A percentile compares a stretch with the other conserved stretches of the same genome.
These are phyloP conservation scores for Scaptomyza montana DNA, from an alignment of 1,140 invertebrate species.

Conservation along the genomic window DNA sequence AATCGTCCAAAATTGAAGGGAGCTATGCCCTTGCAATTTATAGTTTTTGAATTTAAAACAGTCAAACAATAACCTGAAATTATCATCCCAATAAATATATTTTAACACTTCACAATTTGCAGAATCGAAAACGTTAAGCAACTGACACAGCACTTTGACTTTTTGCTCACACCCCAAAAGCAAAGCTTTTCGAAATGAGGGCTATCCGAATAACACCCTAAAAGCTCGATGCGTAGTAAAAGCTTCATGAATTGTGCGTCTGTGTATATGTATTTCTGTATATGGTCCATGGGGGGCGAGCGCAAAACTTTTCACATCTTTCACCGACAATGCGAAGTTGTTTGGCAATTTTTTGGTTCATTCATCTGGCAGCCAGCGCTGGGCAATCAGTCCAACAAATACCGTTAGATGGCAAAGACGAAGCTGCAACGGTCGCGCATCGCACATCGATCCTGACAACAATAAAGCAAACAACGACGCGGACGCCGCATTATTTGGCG, in stretches of 20 bases:
- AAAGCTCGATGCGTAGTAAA: slow-evolving; percentile 53
- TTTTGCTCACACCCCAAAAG: background rate
- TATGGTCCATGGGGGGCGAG: slow-evolving; percentile 50
- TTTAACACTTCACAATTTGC: no score
- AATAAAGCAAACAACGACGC: slow-evolving; percentile 35
- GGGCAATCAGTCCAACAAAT: slow-evolving; percentile 60
- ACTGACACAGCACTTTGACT: slow-evolving; percentile 29
- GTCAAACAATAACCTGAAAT: no score
- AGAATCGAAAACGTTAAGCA: background rate
- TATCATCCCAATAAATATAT: no score
- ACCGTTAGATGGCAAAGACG: slow-evolving; percentile 64
- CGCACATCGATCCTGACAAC: slow-evolving; percentile 23
- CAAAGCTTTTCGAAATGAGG: slow-evolving; percentile 21
- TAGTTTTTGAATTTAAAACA: no score
- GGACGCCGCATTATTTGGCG: slow-evolving; percentile 61
- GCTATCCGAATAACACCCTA: slow-evolving; percentile 13
- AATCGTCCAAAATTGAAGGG: no score
- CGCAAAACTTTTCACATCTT: slow-evolving; percentile 64
- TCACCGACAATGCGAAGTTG: slow-evolving; percentile 56
- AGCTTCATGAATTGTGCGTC: slow-evolving; percentile 19
- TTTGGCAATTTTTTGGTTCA: slow-evolving; percentile 68
- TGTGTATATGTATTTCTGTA: background rate
- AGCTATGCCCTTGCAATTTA: no score
- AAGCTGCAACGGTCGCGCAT: slow-evolving; percentile 31
- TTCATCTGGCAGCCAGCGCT: slow-evolving; percentile 58